Evolutionary conservation across 2,113 vertebrate genomes (phyloP).

Genomic region (Garra rufa): DNA sequence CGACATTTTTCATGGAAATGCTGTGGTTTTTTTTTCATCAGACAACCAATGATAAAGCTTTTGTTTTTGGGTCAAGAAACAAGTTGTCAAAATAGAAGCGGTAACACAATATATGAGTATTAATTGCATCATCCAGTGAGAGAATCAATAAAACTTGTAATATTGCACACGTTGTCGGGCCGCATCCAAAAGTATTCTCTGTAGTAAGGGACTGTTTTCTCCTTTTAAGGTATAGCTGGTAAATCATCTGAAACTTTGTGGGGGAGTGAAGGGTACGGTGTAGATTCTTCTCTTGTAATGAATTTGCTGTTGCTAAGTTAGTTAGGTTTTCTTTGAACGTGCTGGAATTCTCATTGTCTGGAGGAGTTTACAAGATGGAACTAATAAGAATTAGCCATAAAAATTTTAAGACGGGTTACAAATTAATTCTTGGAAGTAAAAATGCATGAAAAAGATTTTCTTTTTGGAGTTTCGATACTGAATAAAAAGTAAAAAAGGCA

Average conservation of each 20-base stretch:
- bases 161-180: constrained; percentile 49
- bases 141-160: constrained; percentile 56
- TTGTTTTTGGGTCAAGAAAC: constrained; percentile 61
- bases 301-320: constrained; percentile 49
- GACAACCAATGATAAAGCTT: constrained; percentile 56
- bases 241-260: constrained; percentile 72
- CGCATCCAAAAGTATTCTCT: constrained; percentile 48
- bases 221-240: constrained; percentile 79
- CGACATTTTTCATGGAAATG: constrained; percentile 61
- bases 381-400: background rate
- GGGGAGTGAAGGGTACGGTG: constrained; percentile 50
- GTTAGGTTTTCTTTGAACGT: constrained; percentile 29
- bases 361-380: background rate
- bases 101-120: constrained; percentile 59
- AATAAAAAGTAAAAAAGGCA: too few relatives aligned
- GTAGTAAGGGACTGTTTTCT: constrained; percentile 69
- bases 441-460: background rate
- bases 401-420: background rate
- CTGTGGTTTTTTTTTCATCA: constrained; percentile 40
- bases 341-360: constrained; percentile 20
- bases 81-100: constrained; percentile 66
- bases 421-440: background rate
- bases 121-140: constrained; percentile 63
- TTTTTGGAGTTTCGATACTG: too few relatives aligned
- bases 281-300: constrained; percentile 47